These are phyloP conservation scores for Drosophila dunni DNA, from an alignment of 1,140 invertebrate genomes.

Conservation along the genomic window DNA sequence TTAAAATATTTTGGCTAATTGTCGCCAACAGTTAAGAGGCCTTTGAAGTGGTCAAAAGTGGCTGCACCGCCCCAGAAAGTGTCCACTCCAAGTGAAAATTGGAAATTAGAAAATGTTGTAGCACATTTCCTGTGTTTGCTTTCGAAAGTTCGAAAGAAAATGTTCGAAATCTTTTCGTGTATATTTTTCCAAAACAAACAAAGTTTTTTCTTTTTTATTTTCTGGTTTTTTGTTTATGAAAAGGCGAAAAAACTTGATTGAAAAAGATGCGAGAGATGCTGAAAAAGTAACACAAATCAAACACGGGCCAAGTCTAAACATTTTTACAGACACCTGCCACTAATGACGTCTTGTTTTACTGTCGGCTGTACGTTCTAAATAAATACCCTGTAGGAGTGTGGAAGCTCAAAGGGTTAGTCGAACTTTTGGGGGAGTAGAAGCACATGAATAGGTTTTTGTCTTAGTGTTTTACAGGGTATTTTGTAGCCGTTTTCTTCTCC, in stretches of 20 bases:
- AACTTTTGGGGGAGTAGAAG: background rate
- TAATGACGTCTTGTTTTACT: constrained; percentile 79
- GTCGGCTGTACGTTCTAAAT: constrained; percentile 34
- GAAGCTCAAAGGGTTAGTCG: background rate
- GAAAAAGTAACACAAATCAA: constrained; percentile 69
- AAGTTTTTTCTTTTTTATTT: constrained; percentile 30
- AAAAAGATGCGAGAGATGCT: constrained; percentile 23
- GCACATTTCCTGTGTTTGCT: constrained; percentile 71
- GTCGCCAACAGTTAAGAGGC: constrained; percentile 52
- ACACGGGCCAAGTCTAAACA: constrained; percentile 77
- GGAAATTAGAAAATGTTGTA: constrained; percentile 55
- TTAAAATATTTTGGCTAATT: constrained; percentile 55
- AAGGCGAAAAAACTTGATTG: constrained; percentile 47
- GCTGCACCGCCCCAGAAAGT: constrained; percentile 7
- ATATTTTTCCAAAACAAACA: constrained; percentile 38
- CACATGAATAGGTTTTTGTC: background rate
- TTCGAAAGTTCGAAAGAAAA: constrained; percentile 12
- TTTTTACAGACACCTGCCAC: constrained; percentile 82
- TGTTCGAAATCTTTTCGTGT: background rate
- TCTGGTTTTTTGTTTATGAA: constrained; percentile 68
- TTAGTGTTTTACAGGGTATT: background rate
- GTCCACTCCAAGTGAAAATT: constrained; percentile 45
- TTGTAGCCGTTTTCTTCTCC: background rate
- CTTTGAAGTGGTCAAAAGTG: constrained; percentile 57
- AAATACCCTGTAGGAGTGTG: constrained; percentile 6